phyloP scores from a whole-genome alignment of 1,140 invertebrate species.

The Orchestia grillus region DNA sequence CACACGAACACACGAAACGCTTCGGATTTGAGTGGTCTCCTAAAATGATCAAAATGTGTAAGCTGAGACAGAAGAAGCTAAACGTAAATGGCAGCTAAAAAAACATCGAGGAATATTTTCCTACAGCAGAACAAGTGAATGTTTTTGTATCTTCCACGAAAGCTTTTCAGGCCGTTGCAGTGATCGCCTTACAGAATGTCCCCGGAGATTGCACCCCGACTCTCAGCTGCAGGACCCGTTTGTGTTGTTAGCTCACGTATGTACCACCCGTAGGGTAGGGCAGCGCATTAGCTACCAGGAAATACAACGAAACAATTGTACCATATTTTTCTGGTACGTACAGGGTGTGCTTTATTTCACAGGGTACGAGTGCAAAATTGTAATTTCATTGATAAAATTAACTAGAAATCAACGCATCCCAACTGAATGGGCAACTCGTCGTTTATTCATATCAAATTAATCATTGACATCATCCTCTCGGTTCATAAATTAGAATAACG shows the following conservation, averaged over 20 bases:
- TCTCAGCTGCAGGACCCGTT: neutral
- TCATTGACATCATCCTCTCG: neutral
- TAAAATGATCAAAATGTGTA: too few species aligned
- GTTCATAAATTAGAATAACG: neutral
- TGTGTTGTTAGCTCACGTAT: neutral
- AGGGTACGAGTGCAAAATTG: neutral
- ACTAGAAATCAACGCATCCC: neutral
- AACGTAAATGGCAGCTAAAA: neutral
- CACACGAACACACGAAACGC: too few species aligned
- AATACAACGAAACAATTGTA: neutral
- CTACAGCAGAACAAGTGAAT: neutral
- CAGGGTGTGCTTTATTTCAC: neutral
- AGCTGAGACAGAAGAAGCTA: too few species aligned
- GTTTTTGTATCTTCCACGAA: neutral
- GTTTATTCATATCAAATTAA: neutral
- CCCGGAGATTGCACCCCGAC: neutral
- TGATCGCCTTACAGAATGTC: neutral
- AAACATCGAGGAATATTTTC: neutral
- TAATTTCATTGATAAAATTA: neutral
- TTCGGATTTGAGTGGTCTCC: too few species aligned
- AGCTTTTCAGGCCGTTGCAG: neutral
- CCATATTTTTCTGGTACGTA: neutral
- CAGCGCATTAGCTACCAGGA: neutral
- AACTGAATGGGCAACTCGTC: neutral
- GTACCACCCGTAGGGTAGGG: too few species aligned